phyloP scores from a whole-genome alignment of 2,888 invertebrate genomes.

The Sympetrum striolatum region DNA sequence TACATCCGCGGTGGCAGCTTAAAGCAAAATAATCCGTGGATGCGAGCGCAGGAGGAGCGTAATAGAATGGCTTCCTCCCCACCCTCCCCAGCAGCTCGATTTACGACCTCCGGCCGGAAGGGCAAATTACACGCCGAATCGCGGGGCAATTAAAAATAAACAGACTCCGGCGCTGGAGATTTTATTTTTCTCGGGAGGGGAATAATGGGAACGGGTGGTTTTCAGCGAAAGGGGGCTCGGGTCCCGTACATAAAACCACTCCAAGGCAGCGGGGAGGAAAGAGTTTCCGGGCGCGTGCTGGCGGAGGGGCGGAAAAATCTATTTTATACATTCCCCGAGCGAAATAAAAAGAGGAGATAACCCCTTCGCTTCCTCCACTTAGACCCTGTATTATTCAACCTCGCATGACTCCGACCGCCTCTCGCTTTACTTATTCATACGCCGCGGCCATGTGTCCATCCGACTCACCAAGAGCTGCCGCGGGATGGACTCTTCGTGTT shows the following conservation, averaged over 20 bases:
- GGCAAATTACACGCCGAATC: conserved; percentile 38
- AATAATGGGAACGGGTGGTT: neutral
- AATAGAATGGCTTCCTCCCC: neutral
- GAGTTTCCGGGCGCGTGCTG: neutral
- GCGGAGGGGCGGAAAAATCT: neutral
- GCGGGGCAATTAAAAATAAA: conserved; percentile 39
- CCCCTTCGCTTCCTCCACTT: neutral
- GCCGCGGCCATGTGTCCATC: conserved; percentile 20
- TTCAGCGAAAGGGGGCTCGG: neutral
- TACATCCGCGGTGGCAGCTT: neutral
- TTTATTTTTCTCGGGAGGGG: neutral
- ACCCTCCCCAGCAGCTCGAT: neutral
- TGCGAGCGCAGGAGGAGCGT: neutral
- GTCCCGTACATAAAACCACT: neutral
- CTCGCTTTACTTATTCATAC: conserved; percentile 26
- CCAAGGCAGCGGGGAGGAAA: neutral
- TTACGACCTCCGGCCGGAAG: conserved; percentile 40
- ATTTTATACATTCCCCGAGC: neutral
- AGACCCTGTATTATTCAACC: conserved; percentile 28
- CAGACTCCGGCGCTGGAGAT: conserved; percentile 5
- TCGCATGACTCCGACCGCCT: conserved; percentile 20
- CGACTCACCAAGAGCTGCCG: neutral
- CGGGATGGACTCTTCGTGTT: no score
- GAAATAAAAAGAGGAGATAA: neutral
- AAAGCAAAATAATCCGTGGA: conserved; percentile 26